Base-by-base conservation (phyloP, 64 coral and sea anemone genomes). In the Astreopora myriophthalma region DNA sequence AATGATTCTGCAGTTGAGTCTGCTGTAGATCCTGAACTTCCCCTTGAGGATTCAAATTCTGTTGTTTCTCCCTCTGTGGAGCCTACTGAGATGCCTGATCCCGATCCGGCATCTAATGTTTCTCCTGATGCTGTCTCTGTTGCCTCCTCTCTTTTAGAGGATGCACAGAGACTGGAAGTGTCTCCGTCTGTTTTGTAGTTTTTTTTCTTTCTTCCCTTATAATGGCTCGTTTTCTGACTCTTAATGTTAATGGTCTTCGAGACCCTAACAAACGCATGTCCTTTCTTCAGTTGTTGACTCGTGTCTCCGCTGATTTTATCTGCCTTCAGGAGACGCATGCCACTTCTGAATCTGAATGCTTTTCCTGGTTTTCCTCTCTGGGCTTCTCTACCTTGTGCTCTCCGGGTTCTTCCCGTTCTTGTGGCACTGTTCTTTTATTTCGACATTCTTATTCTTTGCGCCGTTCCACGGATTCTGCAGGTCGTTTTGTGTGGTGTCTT, bases 301-400 rank as follows among this genome's bases (percentile, higher is more conserved):
- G 23, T 25, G 27, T 32, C 27, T 2, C 22, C 1, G 19, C 32
- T 27, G 80, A 90, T 34, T 68, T 88, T 27, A 16, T 87, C 0
- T 87, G 80, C 29, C 14, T 95, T 5, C 94, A 95, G 27, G 88
- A 95, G 22, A 81, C 83, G 17, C 94, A 95, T 40, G 62, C 35
- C 9, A 1, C 57, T 1, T 88, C 75, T 4, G 68, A 89, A 22
- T 66, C 81, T 8, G 12, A 25, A n/a, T 4, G 62, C 5, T 66
- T n/a, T 19, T 52, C 64, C 0, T 92, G 85, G 89, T 19, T 96
- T 8, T 76, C 80, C 19, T 70, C 65, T 13, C 33, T 23, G 7
- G 4, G 23, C 4, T 76, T 84, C 19, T 13, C 3, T 0, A 49
- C 27, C 52, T 38, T 74, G 9, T 12, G 52, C 3, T 79, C 81